phyloP scores from a whole-genome alignment of 1,140 invertebrate genomes.

The Drosophila ohnishii region DNA sequence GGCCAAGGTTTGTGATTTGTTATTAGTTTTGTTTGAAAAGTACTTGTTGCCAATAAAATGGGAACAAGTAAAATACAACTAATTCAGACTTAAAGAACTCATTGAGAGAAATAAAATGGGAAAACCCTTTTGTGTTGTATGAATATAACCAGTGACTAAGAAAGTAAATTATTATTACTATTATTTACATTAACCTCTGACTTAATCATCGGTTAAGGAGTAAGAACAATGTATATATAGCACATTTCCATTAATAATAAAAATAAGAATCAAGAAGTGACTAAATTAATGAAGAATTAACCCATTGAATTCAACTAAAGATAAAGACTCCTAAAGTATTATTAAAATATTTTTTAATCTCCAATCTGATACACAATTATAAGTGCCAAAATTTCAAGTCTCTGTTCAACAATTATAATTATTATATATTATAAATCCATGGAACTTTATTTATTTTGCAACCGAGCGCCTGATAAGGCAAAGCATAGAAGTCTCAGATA shows the following conservation, averaged over 20 bases:
- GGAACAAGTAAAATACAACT: too few species aligned
- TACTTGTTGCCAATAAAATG: neutral
- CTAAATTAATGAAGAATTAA: neutral
- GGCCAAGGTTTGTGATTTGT: neutral
- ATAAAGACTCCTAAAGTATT: neutral
- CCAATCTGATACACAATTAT: neutral
- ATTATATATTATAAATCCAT: conserved; percentile 10
- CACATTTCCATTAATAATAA: neutral
- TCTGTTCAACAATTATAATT: conserved; percentile 1
- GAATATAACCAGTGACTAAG: neutral
- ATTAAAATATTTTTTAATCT: neutral
- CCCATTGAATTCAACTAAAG: neutral
- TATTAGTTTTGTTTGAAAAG: neutral
- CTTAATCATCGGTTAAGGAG: too few species aligned
- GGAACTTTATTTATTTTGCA: conserved; percentile 16
- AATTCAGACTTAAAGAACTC: neutral
- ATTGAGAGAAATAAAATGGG: neutral
- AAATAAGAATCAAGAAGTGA: neutral
- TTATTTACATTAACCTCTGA: too few species aligned
- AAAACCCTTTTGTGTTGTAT: too few species aligned
- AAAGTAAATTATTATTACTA: neutral
- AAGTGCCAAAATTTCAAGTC: neutral
- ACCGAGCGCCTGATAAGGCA: conserved; percentile 7
- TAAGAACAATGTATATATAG: too few species aligned
- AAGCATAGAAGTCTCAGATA: conserved; percentile 21